Base-by-base conservation (phyloP, 2,113 vertebrate species). In the Pangasianodon gigas region DNA sequence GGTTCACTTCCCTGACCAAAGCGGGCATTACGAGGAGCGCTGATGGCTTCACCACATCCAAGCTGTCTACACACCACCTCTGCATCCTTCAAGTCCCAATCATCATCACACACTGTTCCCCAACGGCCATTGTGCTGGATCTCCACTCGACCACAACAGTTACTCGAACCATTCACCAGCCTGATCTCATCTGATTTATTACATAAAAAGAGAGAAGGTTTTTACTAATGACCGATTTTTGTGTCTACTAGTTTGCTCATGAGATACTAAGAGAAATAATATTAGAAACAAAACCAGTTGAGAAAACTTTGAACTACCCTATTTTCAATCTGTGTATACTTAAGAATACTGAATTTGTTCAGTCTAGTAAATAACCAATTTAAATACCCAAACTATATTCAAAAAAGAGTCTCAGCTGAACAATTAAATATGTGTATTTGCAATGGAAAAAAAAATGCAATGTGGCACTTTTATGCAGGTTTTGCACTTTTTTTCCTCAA, bases 111-210 rank as follows among this genome's bases (percentile, higher is more conserved):
- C 21, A 96, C 93, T 1, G 95, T 92, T n/a, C 93, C 90, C 95
- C 95, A 96, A 0, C 0, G 24, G 79, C 18, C 32, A 5, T 90
- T 0, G 2, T 93, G 62, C 7, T 29, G 89, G 65, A 95, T 91
- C 90, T 96, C 95, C 14, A 96, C 91, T 91, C 95, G 94, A 9
- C 95, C 95, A 62, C 91, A 90, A 84, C 95, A 91, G 19, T 0
- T 0, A 6, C 21, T 46, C 18, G 90, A 92, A 24, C 93, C 93
- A 24, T 95, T 94, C 69, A 46, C 21, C 79, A 96, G 67, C 87
- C 92, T 93, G 80, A 95, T 18, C 2, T 82, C 2, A 4, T 7
- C 52, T 69, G 67, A 82, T 26, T 56, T 93, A 94, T 91, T 46
- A 92, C 88, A 81, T 18, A 37, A 37, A 0, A 65, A 26, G 56